Base-by-base conservation (phyloP, 2,797 vertebrate genomes). In the Channallabes apus region DNA sequence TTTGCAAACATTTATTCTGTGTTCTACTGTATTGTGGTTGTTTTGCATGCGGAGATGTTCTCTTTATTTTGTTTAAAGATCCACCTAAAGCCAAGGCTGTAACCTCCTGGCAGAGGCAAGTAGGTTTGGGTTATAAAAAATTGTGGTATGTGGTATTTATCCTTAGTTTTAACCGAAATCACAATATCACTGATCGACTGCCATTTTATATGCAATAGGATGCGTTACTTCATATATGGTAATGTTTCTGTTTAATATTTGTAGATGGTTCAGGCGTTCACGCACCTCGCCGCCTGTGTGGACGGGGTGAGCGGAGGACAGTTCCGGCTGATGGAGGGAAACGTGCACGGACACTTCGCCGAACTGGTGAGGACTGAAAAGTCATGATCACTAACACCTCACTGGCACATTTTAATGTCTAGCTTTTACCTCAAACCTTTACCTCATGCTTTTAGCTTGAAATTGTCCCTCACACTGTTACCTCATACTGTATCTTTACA, bases 201-300 rank as follows among this genome's bases (percentile, higher is more conserved):
- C 17, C 67, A 38, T 0, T 15, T 24, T 38, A 22, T 6, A 78
- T 11, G 8, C 11, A 41, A 64, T 22, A 1, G 27, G 18, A 38
- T 35, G 9, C 1, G 9, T 0, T 58, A 15, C 9, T 4, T 82
- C 12, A 9, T 14, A 38, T 20, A 8, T 32, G 61, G 82, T 62
- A 6, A 51, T 81, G 41, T 17, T 89, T 18, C 61, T 79, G 32
- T 41, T 79, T 17, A 27, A 32, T 62, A 3, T 80, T n/a, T 64
- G 77, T 51, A 99, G 98, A 94, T 98, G 88, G 96, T 98, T 0
- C 96, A 98, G 89, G 97, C 96, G 80, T 99, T 99, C 80, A 98
- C 97, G 0, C 96, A 96, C 0, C 95, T 96, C 1, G 90, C 94
- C 2, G 97, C 97, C 0, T 41, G 90, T 61, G 90, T 99, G 59